A percentile compares a stretch with the other conserved stretches of the same genome.
Conservation (phyloP, 1,140 invertebrate genomes). For the Scaptodrosophila lebanonensis region DNA sequence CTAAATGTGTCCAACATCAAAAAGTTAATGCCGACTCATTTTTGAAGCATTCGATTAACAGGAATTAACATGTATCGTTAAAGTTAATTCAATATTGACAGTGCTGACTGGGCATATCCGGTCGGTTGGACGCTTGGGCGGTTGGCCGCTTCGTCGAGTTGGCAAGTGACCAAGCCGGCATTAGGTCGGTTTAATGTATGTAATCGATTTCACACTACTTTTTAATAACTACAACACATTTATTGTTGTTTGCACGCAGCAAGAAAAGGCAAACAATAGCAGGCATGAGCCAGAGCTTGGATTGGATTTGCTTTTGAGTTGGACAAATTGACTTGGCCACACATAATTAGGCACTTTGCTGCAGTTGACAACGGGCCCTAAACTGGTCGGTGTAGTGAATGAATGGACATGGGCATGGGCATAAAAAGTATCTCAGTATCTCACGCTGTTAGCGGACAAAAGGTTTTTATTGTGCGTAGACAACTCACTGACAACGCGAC, state of each 20-base stretch:
- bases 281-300: constrained; percentile 6
- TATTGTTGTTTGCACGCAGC: constrained; percentile 68
- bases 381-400: too few species aligned
- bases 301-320: constrained; percentile 14
- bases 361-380: constrained; percentile 21
- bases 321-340: constrained; percentile 71
- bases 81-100: constrained; percentile 58
- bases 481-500: constrained; percentile 61
- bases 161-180: constrained; percentile 28
- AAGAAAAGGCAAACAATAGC: constrained; percentile 67
- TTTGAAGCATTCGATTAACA: constrained; percentile 42
- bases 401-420: too few species aligned
- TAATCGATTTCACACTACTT: constrained; percentile 74
- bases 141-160: too few species aligned
- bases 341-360: constrained; percentile 61
- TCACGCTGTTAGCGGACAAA: constrained; percentile 57
- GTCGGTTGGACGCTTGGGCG: too few species aligned
- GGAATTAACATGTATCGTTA: constrained; percentile 64
- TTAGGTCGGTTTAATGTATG: constrained; percentile 46
- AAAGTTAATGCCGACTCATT: constrained; percentile 14
- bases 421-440: too few species aligned
- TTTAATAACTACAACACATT: constrained; percentile 73
- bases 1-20: too few species aligned
- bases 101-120: constrained; percentile 44
- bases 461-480: constrained; percentile 65